A percentile compares a stretch with the other conserved stretches of the same genome.
Conservation (phyloP, 2,113 vertebrate genomes). For the Lepisosteus oculatus region DNA sequence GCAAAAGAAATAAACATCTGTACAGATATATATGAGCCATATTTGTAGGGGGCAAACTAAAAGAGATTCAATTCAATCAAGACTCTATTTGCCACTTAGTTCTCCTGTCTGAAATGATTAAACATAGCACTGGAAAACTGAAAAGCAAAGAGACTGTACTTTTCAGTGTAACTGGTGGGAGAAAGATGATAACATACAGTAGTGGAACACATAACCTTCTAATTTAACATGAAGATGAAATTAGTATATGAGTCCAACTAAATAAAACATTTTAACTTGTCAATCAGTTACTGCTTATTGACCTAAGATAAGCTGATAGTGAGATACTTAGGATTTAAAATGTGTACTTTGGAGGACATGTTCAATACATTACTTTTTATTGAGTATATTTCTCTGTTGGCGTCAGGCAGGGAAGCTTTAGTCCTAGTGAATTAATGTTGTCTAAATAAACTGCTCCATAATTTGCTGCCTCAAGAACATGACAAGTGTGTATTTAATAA, state of each 20-base stretch:
- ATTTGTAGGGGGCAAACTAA: no score
- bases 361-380: slow-evolving; percentile 35
- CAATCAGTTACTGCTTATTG: slow-evolving; percentile 68
- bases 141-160: slow-evolving; percentile 8
- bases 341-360: slow-evolving; percentile 41
- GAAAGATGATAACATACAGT: slow-evolving; percentile 47
- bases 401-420: slow-evolving; percentile 38
- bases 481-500: slow-evolving; percentile 72
- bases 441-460: slow-evolving; percentile 64
- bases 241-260: slow-evolving; percentile 48
- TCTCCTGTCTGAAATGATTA: slow-evolving; percentile 2
- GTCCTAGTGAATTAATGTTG: slow-evolving; percentile 51
- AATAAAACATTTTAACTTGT: slow-evolving; percentile 50
- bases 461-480: slow-evolving; percentile 42
- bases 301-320: slow-evolving; percentile 67
- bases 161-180: slow-evolving; percentile 17
- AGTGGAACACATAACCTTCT: slow-evolving; percentile 30
- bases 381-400: slow-evolving; percentile 53
- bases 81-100: background rate
- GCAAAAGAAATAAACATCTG: no score
- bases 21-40: no score
- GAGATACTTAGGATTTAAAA: slow-evolving; percentile 56
- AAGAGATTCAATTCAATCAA: background rate
- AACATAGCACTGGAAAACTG: background rate
- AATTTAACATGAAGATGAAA: slow-evolving; percentile 45